Base-by-base conservation (phyloP, 53 echinoderm and acorn worm genomes). In the Mesocentrotus franciscanus region DNA sequence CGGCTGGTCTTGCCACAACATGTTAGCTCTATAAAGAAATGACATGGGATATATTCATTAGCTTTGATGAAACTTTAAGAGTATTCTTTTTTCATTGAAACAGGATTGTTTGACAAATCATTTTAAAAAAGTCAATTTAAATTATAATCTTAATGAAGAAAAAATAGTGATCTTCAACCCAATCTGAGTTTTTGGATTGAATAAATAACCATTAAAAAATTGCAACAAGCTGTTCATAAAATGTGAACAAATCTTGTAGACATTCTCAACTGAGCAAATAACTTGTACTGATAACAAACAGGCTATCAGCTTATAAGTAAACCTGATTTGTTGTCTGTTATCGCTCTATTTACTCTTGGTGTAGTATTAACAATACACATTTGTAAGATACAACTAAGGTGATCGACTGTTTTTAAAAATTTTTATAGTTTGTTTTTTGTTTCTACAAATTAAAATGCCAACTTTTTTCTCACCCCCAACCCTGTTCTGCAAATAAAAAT, bases 1-100 rank as follows among this genome's bases (percentile, higher is more conserved):
- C 96, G 93, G 18, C 59, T 93, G 9, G 95, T 34, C 84, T 97
- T 97, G 32, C 96, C 97, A 55, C 68, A 76, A 16, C 79, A 89
- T 56, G 95, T 94, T 76, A 98, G 93, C 34, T 98, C 98, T 98
- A 96, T 24, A 90, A 39, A 92, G 90, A 0, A 92, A 64, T 49
- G 18, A 95, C 33, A 93, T 9, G 56, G 60, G 20, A 60, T n/a
- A 1, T 5, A 13, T 60, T 60, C 29, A 90, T 90, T 60, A 90
- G 58, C 29, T 59, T 90, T 59, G 11, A 60, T 29, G 90, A 59
- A 10, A n/a, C 55, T n/a, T n/a, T n/a, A n/a, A n/a, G n/a, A n/a
- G n/a, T n/a, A n/a, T n/a, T n/a, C n/a, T n/a, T n/a, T n/a, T n/a
- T n/a, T n/a, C n/a, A n/a, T n/a, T 0, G 35, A 79, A 34, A 66